A percentile compares a stretch with the other conserved stretches of the same genome.
Evolutionary conservation across 2,113 vertebrate species (phyloP).

Genomic region (Aphyosemion australe): DNA sequence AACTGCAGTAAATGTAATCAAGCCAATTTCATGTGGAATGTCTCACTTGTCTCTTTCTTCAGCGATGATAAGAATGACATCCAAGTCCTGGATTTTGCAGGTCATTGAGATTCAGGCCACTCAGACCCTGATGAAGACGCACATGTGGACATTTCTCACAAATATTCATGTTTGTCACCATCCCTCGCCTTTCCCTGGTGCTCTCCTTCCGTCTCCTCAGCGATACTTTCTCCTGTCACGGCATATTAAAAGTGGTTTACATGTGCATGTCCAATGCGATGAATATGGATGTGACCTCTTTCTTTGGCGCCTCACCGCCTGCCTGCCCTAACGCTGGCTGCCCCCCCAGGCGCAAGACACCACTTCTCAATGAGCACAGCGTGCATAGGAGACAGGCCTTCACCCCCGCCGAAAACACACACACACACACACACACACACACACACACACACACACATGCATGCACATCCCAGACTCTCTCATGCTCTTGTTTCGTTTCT

Average conservation of each 20-base stretch:
- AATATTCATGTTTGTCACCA: constrained; percentile 45
- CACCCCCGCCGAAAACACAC: constrained; percentile 44
- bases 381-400: constrained; percentile 84
- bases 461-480: constrained; percentile 33
- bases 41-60: not conserved
- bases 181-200: constrained; percentile 21
- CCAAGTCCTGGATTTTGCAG: constrained; percentile 21
- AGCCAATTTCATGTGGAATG: not conserved
- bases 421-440: constrained; percentile 22
- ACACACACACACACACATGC: constrained; percentile 25
- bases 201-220: constrained; percentile 58
- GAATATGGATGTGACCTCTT: constrained; percentile 99
- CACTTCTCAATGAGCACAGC: constrained; percentile 94
- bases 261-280: constrained; percentile 96
- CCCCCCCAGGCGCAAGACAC: constrained; percentile 85
- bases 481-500: constrained; percentile 45
- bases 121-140: constrained; percentile 26
- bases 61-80: not conserved
- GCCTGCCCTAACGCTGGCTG: constrained; percentile 60
- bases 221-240: constrained; percentile 91
- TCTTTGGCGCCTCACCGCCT: constrained; percentile 86
- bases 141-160: constrained; percentile 66
- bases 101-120: constrained; percentile 42
- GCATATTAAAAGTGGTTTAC: constrained; percentile 97
- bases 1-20: not conserved